Percentiles rank a stretch among this genome's conserved stretches.
phyloP scores from a whole-genome alignment of 2,113 vertebrate species.

The Bubo scandiacus region DNA sequence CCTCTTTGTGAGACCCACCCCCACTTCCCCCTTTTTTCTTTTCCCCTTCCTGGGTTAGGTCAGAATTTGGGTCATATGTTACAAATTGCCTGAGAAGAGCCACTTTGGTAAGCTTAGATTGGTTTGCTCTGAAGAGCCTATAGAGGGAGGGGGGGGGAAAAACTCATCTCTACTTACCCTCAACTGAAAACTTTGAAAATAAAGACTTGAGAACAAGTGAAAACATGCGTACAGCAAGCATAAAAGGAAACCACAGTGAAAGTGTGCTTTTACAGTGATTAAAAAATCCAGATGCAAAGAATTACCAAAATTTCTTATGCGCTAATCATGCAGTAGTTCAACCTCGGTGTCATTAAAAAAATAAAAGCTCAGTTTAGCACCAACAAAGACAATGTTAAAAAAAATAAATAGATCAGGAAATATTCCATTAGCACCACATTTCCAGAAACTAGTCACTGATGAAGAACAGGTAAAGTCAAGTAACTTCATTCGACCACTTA shows the following conservation, averaged over 20 bases:
- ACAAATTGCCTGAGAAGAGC: constrained; percentile 16
- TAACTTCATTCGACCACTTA: neutral
- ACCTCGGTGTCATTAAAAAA: neutral
- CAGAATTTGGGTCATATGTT: neutral
- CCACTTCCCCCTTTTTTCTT: neutral
- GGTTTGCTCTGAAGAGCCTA: neutral
- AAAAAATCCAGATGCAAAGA: neutral
- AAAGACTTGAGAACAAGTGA: constrained; percentile 14
- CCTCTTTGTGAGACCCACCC: neutral
- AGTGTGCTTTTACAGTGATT: neutral
- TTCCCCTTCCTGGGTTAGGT: neutral
- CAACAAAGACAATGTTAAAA: neutral
- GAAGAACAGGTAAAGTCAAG: neutral
- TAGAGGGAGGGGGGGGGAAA: neutral
- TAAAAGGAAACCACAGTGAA: neutral
- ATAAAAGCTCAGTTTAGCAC: neutral
- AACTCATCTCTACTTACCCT: constrained; percentile 54
- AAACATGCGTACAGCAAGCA: neutral
- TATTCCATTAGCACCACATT: neutral
- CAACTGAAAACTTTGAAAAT: constrained; percentile 38
- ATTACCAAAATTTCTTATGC: neutral
- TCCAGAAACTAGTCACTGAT: neutral
- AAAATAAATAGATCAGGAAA: neutral
- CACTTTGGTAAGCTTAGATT: neutral
- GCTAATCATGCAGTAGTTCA: neutral